phyloP scores from a whole-genome alignment of 2,888 invertebrate genomes.

The Brenthis ino region DNA sequence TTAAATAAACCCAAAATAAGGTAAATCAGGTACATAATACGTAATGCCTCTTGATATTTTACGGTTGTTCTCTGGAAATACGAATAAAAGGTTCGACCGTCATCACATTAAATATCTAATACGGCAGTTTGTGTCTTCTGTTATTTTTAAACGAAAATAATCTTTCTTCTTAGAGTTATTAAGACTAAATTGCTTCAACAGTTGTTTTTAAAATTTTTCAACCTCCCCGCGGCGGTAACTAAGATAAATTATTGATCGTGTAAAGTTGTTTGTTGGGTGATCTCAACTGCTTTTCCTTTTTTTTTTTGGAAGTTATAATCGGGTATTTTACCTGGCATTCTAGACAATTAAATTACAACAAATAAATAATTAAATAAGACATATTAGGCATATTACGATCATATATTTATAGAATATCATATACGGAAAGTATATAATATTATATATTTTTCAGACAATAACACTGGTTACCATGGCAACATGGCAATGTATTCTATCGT shows the following conservation, averaged over 20 bases:
- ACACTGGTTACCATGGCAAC: too few relatives aligned
- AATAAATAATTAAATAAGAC: too few relatives aligned
- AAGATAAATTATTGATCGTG: conserved; percentile 22
- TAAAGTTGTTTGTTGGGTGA: conserved; percentile 19
- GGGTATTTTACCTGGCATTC: not conserved
- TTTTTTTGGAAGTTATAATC: not conserved
- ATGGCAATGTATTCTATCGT: too few relatives aligned
- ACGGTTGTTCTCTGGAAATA: conserved; percentile 11
- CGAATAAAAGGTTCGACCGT: conserved; percentile 14
- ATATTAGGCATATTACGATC: too few relatives aligned
- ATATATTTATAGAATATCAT: too few relatives aligned
- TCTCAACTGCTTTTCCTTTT: conserved; percentile 13
- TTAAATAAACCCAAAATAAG: conserved; percentile 12
- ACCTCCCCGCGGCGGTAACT: conserved; percentile 9
- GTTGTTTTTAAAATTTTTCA: not conserved
- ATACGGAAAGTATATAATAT: too few relatives aligned
- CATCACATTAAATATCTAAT: conserved; percentile 21
- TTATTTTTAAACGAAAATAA: not conserved
- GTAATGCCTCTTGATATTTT: conserved; percentile 8
- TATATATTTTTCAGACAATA: too few relatives aligned
- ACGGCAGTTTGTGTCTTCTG: not conserved
- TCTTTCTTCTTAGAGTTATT: conserved; percentile 8
- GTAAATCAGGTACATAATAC: conserved; percentile 4
- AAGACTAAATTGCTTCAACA: conserved; percentile 13
- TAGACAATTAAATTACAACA: too few relatives aligned